Percentiles rank a stretch among this genome's conserved stretches.
Conservation (phyloP, 64 coral and sea anemone genomes). For the Stichodactyla mertensii region DNA sequence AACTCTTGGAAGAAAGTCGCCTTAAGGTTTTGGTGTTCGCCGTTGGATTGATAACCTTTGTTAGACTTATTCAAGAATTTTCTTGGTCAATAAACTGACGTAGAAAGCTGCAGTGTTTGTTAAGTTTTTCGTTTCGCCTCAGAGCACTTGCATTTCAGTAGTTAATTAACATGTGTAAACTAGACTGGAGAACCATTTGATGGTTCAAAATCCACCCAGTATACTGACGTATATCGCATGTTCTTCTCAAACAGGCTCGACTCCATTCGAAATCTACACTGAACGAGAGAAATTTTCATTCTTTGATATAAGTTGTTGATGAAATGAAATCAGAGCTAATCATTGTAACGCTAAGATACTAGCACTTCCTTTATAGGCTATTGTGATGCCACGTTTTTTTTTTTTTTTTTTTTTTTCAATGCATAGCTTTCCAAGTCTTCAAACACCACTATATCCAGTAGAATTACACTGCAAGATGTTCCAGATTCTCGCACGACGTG, state of each 20-base stretch:
- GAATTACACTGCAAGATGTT: not conserved
- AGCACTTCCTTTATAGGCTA: not conserved
- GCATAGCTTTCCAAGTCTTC: too few relatives aligned
- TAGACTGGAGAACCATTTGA: not conserved
- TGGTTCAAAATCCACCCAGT: not conserved
- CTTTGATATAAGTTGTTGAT: too few relatives aligned
- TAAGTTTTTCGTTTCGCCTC: conserved; percentile 10
- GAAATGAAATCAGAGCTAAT: not conserved
- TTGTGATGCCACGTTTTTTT: not conserved
- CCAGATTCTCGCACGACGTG: not conserved
- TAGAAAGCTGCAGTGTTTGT: not conserved
- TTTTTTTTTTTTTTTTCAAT: too few relatives aligned
- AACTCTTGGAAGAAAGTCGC: not conserved
- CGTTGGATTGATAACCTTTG: not conserved
- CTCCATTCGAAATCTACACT: not conserved
- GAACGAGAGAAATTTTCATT: too few relatives aligned
- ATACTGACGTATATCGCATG: not conserved
- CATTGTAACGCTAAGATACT: not conserved
- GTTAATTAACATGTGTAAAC: conserved; percentile 6
- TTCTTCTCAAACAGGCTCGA: not conserved
- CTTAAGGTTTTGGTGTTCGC: not conserved
- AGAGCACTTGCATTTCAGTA: not conserved
- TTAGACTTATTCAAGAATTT: not conserved
- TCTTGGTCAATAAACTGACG: not conserved
- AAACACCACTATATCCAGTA: not conserved